Evolutionary conservation across 53 echinoderm and acorn worm species (phyloP).

Genomic region (Astropecten irregularis): DNA sequence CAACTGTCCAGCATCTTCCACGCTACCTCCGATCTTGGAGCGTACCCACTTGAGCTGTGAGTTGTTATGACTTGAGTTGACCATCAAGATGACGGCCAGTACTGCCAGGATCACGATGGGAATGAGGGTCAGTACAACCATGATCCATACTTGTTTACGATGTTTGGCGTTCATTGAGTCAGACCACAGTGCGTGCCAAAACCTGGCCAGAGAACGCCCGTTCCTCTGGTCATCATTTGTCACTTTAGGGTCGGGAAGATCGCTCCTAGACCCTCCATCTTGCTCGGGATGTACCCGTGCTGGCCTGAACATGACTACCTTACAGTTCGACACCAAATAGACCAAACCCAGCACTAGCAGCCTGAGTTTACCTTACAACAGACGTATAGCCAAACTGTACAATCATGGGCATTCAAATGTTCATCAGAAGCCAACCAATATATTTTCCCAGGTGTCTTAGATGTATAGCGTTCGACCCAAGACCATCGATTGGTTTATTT

Average conservation of each 20-base stretch:
- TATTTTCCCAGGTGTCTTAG: too few relatives aligned
- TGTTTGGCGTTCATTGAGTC: background rate
- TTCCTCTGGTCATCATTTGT: background rate
- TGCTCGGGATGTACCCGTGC: conserved; percentile 1
- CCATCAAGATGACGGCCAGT: conserved; percentile 14
- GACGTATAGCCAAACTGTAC: too few relatives aligned
- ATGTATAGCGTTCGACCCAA: too few relatives aligned
- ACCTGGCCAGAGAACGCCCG: background rate
- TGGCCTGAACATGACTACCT: background rate
- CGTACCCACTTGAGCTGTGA: background rate
- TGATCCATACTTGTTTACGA: conserved; percentile 10
- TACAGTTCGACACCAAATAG: too few relatives aligned
- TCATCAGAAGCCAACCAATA: too few relatives aligned
- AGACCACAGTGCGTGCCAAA: background rate
- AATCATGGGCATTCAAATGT: too few relatives aligned
- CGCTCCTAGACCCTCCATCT: background rate
- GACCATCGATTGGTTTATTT: too few relatives aligned
- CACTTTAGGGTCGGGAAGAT: background rate
- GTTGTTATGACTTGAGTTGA: background rate
- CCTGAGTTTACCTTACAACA: too few relatives aligned
- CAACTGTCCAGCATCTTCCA: conserved; percentile 67
- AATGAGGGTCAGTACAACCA: conserved; percentile 54
- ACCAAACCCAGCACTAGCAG: too few relatives aligned
- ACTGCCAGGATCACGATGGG: conserved; percentile 40
- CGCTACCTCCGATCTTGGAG: conserved; percentile 6